Conservation (phyloP, 2,113 vertebrate species). For the Rana temporaria region DNA sequence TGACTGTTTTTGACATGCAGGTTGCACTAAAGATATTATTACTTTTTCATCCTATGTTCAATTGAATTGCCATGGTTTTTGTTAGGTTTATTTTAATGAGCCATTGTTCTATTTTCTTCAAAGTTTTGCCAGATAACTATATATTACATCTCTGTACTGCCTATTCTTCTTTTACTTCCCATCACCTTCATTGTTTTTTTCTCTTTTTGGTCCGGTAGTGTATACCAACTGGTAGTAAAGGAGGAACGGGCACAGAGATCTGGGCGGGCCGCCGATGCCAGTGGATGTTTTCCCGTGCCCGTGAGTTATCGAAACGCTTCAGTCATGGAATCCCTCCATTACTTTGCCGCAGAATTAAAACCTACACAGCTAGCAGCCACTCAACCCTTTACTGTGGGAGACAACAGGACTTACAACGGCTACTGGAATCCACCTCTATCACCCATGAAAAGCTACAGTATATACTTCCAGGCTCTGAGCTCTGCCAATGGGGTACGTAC, state of each 20-base stretch:
- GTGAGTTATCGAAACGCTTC: slow-evolving; percentile 93
- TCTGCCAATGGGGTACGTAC: slow-evolving; percentile 92
- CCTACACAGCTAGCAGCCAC: slow-evolving; percentile 85
- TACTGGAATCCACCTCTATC: slow-evolving; percentile 97
- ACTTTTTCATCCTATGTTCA: no score
- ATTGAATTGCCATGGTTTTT: no score
- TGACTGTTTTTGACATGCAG: no score
- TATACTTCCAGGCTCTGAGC: slow-evolving; percentile 97
- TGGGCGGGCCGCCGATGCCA: slow-evolving; percentile 85
- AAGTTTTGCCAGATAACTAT: no score
- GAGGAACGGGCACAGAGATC: slow-evolving; percentile 89
- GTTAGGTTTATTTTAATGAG: slow-evolving; percentile 7
- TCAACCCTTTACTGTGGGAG: slow-evolving; percentile 93
- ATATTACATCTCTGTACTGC: not conserved
- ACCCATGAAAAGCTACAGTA: slow-evolving; percentile 95
- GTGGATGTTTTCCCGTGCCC: slow-evolving; percentile 87
- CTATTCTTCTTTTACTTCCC: not conserved
- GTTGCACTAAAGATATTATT: no score
- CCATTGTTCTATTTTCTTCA: not conserved
- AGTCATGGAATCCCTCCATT: slow-evolving; percentile 84
- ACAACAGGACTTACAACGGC: slow-evolving; percentile 96
- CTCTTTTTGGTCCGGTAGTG: slow-evolving; percentile 68
- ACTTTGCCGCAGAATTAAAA: slow-evolving; percentile 91
- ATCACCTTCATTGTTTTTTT: not conserved
- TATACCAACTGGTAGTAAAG: slow-evolving; percentile 95